Evolutionary conservation across 1,140 invertebrate genomes (phyloP).

Genomic region (Pogonomyrmex californicus): DNA sequence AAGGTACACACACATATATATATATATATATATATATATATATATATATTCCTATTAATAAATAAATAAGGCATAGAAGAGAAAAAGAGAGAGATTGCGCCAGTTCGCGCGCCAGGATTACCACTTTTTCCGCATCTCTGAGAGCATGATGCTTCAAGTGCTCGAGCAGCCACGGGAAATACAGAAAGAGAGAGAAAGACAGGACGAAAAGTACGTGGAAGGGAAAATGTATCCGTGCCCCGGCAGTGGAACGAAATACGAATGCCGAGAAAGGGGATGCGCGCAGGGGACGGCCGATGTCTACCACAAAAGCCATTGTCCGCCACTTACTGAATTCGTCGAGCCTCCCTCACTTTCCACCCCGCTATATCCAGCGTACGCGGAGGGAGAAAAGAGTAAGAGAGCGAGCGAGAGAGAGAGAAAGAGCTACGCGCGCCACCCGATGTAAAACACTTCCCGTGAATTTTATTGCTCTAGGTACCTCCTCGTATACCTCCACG

Average conservation of each 20-base stretch:
- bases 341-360: constrained; percentile 71
- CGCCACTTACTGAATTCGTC: constrained; percentile 86
- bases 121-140: constrained; percentile 31
- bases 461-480: constrained; percentile 83
- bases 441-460: constrained; percentile 85
- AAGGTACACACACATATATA: neutral
- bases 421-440: constrained; percentile 65
- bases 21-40: neutral
- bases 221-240: constrained; percentile 64
- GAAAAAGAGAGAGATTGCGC: neutral
- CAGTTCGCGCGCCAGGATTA: constrained; percentile 26
- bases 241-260: constrained; percentile 69
- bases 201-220: neutral
- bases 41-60: constrained; percentile 52
- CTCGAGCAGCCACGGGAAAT: constrained; percentile 11
- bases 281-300: constrained; percentile 70
- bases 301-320: constrained; percentile 86
- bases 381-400: constrained; percentile 67
- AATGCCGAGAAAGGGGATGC: constrained; percentile 55
- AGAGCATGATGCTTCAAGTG: constrained; percentile 42
- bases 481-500: constrained; percentile 66
- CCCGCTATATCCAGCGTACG: constrained; percentile 59
- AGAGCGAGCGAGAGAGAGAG: constrained; percentile 69
- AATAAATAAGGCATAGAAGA: constrained; percentile 52
- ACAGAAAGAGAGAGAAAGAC: constrained; percentile 37